Conservation (phyloP, 2,113 vertebrate species). For the Chlorodrepanis virens region DNA sequence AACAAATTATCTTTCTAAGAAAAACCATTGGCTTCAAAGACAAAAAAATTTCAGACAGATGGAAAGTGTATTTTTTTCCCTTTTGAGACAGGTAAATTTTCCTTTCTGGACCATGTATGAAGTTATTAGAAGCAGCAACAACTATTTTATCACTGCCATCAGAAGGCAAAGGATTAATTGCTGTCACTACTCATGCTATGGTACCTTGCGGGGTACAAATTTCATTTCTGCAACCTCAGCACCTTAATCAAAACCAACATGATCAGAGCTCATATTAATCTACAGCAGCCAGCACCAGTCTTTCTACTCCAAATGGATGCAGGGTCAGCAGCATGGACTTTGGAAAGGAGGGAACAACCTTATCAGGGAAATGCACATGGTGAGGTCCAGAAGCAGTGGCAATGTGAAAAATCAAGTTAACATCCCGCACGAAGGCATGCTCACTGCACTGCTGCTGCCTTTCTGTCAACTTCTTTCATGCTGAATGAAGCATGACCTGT, state of each 20-base stretch:
- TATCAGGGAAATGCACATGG: slow-evolving; percentile 62
- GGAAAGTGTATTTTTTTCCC: slow-evolving; percentile 22
- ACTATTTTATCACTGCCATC: slow-evolving; percentile 84
- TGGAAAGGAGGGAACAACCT: background rate
- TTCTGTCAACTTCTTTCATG: background rate
- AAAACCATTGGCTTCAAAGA: background rate
- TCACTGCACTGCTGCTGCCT: background rate
- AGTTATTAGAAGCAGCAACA: slow-evolving; percentile 73
- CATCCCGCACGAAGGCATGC: background rate
- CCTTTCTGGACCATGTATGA: slow-evolving; percentile 75
- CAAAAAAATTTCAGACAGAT: slow-evolving; percentile 38
- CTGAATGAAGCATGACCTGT: background rate
- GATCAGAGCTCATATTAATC: slow-evolving; percentile 72
- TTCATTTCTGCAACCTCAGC: slow-evolving; percentile 83
- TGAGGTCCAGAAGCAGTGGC: slow-evolving; percentile 15
- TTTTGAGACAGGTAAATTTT: slow-evolving; percentile 63
- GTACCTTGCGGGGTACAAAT: slow-evolving; percentile 79
- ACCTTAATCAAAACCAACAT: slow-evolving; percentile 85
- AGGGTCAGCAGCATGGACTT: slow-evolving; percentile 61
- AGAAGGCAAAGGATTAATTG: slow-evolving; percentile 82
- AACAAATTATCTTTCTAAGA: background rate
- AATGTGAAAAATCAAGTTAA: slow-evolving; percentile 34
- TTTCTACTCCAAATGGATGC: slow-evolving; percentile 49
- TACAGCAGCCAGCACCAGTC: slow-evolving; percentile 36
- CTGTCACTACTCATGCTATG: slow-evolving; percentile 67